These are phyloP conservation scores for Callyntrura guangdongensis DNA, from an alignment of 2,888 invertebrate genomes.

Conservation along the genomic window DNA sequence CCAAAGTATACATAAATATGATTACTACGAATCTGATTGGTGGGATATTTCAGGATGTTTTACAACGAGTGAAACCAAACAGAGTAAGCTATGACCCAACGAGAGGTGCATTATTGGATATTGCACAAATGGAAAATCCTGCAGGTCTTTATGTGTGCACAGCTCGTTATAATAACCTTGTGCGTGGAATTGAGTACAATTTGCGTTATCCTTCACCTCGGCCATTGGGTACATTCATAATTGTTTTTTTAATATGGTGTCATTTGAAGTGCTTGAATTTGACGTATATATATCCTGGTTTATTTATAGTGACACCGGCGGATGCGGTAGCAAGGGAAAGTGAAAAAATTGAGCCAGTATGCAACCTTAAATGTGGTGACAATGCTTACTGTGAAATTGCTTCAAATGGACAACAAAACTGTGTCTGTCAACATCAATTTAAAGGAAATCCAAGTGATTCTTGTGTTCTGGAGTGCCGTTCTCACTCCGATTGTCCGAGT, in stretches of 20 bases:
- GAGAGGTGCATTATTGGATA: slow-evolving; percentile 72
- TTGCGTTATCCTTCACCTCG: slow-evolving; percentile 57
- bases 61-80: slow-evolving; percentile 69
- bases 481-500: slow-evolving; percentile 83
- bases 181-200: slow-evolving; percentile 79
- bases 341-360: slow-evolving; percentile 5
- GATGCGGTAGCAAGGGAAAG: background rate
- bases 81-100: slow-evolving; percentile 76
- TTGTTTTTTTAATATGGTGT: background rate
- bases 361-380: slow-evolving; percentile 68
- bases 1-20: too few species aligned
- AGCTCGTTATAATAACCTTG: slow-evolving; percentile 75
- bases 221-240: background rate
- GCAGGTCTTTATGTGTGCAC: slow-evolving; percentile 82
- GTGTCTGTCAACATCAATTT: slow-evolving; percentile 58
- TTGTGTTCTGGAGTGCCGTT: slow-evolving; percentile 72
- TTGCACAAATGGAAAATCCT: slow-evolving; percentile 71
- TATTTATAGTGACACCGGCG: slow-evolving; percentile 21
- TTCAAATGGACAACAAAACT: slow-evolving; percentile 31
- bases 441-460: slow-evolving; percentile 65
- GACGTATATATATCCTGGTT: background rate
- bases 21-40: background rate
- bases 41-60: slow-evolving; percentile 65
- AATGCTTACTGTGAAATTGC: slow-evolving; percentile 71
- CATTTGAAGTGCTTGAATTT: background rate